Evolutionary conservation across 1,140 invertebrate species (phyloP).

Genomic region (Aporrectodea caliginosa): DNA sequence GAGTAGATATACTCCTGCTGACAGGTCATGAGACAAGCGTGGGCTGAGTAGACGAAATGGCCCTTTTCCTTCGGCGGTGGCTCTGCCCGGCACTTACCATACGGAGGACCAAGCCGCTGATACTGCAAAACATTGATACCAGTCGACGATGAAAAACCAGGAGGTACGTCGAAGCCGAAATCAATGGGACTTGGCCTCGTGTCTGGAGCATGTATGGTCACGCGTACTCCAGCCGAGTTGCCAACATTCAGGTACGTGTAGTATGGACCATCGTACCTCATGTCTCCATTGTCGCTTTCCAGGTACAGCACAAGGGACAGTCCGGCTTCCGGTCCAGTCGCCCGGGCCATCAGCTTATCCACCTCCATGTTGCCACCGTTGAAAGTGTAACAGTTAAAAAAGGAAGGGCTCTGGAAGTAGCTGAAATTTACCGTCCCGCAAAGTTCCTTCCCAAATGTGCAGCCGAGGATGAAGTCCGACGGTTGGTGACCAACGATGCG

Average conservation of each 20-base stretch:
- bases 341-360: slow-evolving; percentile 11
- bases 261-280: slow-evolving; percentile 9
- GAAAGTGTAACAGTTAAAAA: slow-evolving; percentile 23
- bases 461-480: slow-evolving; percentile 24
- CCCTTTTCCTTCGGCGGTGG: not conserved
- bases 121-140: slow-evolving; percentile 34
- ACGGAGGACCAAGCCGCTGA: slow-evolving; percentile 9
- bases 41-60: slow-evolving; percentile 11
- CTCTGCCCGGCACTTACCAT: not conserved
- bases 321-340: slow-evolving; percentile 14
- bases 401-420: slow-evolving; percentile 15
- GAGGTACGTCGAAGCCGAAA: slow-evolving; percentile 50
- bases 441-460: not conserved
- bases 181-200: slow-evolving; percentile 51
- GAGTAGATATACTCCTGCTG: slow-evolving; percentile 7
- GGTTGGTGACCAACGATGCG: slow-evolving; percentile 12
- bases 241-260: slow-evolving; percentile 13
- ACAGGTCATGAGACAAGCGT: slow-evolving; percentile 12
- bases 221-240: slow-evolving; percentile 45
- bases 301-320: slow-evolving; percentile 16
- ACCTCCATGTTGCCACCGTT: slow-evolving; percentile 13
- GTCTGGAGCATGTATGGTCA: slow-evolving; percentile 50
- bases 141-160: slow-evolving; percentile 48
- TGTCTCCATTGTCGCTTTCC: slow-evolving; percentile 24
- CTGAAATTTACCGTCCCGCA: slow-evolving; percentile 1